Evolutionary conservation across 2,113 vertebrate genomes (phyloP).

Genomic region (Hippocampus abdominalis): DNA sequence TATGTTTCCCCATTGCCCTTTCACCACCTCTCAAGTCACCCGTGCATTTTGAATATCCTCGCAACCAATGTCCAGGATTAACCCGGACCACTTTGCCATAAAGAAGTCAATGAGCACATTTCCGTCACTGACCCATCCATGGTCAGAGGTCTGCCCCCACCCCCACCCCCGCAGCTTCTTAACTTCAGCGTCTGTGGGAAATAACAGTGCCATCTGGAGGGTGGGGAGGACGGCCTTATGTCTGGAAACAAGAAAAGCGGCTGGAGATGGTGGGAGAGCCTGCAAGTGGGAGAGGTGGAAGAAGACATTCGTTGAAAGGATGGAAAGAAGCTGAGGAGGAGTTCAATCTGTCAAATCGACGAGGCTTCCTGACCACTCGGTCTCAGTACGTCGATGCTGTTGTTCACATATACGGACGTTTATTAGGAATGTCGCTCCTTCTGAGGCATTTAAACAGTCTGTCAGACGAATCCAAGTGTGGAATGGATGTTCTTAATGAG

Average conservation of each 20-base stretch:
- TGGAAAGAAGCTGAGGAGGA: conserved; percentile 8
- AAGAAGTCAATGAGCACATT: conserved; percentile 9
- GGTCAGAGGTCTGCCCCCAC: conserved; percentile 1
- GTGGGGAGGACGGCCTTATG: conserved; percentile 34
- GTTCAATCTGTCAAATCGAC: neutral
- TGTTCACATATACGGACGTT: too few relatives aligned
- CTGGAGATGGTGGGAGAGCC: conserved; percentile 2
- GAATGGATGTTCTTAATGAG: too few relatives aligned
- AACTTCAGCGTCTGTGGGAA: conserved; percentile 48
- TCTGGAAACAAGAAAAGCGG: conserved; percentile 27
- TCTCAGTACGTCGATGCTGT: too few relatives aligned
- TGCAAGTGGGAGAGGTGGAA: conserved; percentile 10
- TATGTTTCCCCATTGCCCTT: neutral
- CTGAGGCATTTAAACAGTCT: neutral
- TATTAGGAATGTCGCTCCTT: neutral
- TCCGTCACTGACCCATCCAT: conserved; percentile 9
- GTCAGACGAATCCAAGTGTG: neutral
- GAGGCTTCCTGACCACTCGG: neutral
- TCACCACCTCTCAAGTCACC: neutral
- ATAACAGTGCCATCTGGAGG: conserved; percentile 57
- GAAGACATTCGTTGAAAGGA: conserved; percentile 1
- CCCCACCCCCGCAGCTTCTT: conserved; percentile 32
- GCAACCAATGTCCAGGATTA: neutral
- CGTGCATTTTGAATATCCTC: neutral
- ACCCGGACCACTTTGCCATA: neutral